Evolutionary conservation across 2,888 invertebrate genomes (phyloP).

Genomic region (Mesoligia furuncula): DNA sequence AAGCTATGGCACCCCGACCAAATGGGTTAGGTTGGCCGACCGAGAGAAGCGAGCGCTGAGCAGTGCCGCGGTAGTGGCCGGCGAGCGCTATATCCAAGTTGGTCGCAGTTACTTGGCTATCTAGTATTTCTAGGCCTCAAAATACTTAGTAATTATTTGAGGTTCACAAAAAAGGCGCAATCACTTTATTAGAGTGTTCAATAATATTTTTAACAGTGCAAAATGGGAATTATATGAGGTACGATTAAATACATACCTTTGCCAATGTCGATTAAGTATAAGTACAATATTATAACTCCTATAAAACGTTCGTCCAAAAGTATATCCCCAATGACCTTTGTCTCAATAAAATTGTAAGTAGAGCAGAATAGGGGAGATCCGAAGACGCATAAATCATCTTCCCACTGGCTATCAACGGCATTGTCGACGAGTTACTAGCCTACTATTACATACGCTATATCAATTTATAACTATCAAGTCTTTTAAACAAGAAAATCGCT

Average conservation of each 20-base stretch:
- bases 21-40: not conserved
- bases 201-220: not conserved
- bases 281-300: not conserved
- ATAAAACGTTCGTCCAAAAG: not conserved
- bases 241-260: not conserved
- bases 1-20: not conserved
- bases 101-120: not conserved
- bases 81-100: not conserved
- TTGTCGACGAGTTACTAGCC: constrained; percentile 33
- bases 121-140: not conserved
- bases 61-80: not conserved
- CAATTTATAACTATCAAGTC: constrained; percentile 16
- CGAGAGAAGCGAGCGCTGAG: not conserved
- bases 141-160: not conserved
- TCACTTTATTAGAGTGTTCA: not conserved
- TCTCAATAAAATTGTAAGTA: constrained; percentile 19
- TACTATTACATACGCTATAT: constrained; percentile 19
- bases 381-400: constrained; percentile 22
- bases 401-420: constrained; percentile 3
- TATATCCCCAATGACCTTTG: not conserved
- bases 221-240: not conserved
- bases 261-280: not conserved
- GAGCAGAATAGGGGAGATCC: not conserved
- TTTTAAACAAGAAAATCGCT: constrained; percentile 9
- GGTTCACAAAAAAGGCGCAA: not conserved